A percentile compares a stretch with the other conserved stretches of the same genome.
phyloP scores from a whole-genome alignment of 2,888 invertebrate genomes.

The Caenorhabditis sp. region DNA sequence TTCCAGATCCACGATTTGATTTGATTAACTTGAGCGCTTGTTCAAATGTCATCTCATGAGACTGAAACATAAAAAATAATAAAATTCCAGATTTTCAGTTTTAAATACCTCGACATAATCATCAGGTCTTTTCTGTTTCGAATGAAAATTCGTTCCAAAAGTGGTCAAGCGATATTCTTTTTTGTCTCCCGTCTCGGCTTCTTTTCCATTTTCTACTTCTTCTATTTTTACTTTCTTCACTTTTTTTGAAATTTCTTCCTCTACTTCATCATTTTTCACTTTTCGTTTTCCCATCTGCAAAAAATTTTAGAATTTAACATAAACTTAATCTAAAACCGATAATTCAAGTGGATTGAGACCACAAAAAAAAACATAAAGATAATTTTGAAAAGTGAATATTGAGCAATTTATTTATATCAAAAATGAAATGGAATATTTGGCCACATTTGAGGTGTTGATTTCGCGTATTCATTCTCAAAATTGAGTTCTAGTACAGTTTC shows the following conservation, averaged over 20 bases:
- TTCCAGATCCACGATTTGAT: slow-evolving; percentile 16
- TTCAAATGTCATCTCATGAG: slow-evolving; percentile 28
- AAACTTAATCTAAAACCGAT: neutral
- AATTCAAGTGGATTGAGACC: neutral
- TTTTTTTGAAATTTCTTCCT: slow-evolving; percentile 2
- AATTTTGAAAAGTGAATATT: neutral
- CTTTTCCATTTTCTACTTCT: neutral
- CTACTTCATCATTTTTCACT: slow-evolving; percentile 10
- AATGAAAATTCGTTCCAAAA: slow-evolving; percentile 18
- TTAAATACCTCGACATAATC: neutral
- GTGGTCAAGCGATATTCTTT: slow-evolving; percentile 16
- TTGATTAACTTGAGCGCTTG: slow-evolving; percentile 22
- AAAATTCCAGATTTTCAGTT: neutral
- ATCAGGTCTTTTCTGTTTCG: slow-evolving; percentile 8
- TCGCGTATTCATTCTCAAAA: slow-evolving; percentile 18
- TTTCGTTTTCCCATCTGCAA: slow-evolving; percentile 24
- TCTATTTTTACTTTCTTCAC: neutral
- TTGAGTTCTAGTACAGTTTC: slow-evolving; percentile 23
- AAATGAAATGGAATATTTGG: slow-evolving; percentile 38
- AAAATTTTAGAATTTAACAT: neutral
- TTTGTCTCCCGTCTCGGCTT: slow-evolving; percentile 1
- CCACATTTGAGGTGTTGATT: slow-evolving; percentile 22
- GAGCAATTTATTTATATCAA: slow-evolving; percentile 3
- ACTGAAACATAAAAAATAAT: no score
- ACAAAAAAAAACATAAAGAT: neutral